Percentiles rank a stretch among this genome's conserved stretches.
These are phyloP conservation scores for Morpho deidamia DNA, from an alignment of 2,888 invertebrate genomes.

Conservation along the genomic window DNA sequence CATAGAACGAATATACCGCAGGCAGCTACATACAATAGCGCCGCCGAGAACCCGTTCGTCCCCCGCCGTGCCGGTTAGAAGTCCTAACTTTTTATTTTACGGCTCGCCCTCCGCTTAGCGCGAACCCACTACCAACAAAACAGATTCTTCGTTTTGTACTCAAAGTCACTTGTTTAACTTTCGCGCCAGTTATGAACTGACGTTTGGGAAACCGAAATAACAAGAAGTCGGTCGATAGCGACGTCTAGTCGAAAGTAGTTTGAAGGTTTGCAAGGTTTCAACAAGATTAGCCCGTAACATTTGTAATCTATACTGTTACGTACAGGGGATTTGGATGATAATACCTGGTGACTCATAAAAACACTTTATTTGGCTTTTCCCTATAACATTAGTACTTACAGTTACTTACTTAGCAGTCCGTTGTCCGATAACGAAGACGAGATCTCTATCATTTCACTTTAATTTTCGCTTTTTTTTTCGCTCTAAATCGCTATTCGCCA, in stretches of 20 bases:
- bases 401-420: no score
- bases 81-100: constrained; percentile 73
- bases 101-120: constrained; percentile 71
- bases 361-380: no score
- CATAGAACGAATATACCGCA: neutral
- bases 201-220: constrained; percentile 27
- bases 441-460: no score
- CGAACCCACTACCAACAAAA: constrained; percentile 58
- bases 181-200: constrained; percentile 39
- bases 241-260: constrained; percentile 4
- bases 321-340: no score
- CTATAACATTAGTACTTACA: no score
- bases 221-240: constrained; percentile 12
- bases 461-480: no score
- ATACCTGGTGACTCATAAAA: no score
- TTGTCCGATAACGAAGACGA: no score
- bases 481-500: no score
- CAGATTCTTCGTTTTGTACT: constrained; percentile 27
- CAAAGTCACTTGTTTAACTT: constrained; percentile 42
- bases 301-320: no score
- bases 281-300: no score
- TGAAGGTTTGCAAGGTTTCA: neutral
- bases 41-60: constrained; percentile 66
- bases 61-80: constrained; percentile 72
- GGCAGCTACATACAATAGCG: constrained; percentile 46